Base-by-base conservation (phyloP, 2,113 vertebrate genomes). In the Alosa alosa region DNA sequence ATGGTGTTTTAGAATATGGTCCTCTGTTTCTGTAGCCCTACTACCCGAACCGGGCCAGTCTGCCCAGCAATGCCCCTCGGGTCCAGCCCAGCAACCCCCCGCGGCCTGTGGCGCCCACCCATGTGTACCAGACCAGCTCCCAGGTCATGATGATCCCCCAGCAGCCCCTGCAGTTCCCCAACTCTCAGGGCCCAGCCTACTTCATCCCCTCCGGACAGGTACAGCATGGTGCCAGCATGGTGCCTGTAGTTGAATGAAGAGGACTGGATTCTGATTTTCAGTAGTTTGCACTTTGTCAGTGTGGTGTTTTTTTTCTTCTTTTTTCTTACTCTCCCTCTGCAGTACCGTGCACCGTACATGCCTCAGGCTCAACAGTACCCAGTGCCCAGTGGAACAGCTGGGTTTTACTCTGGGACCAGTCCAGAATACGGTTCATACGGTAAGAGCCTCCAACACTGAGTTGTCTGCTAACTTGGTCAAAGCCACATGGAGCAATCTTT, bases 91-190 rank as follows among this genome's bases (percentile, higher is more conserved):
- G 94, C 94, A 96, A 95, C 57, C 95, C 96, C 60, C 95, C 97
- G 84, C 96, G 97, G 89, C 93, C 97, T 50, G 97, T 97, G 89
- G 96, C 95, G 83, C 95, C 97, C 89, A 84, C 97, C 85, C 98
- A 99, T 89, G 97, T 99, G 89, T 99, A 99, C 95, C 96, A 94
- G 36, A 89, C 96, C 75, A 94, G 94, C 93, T 98, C 98, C 91
- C 98, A 97, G 95, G 97, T 97, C 96, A 98, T 99, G 96, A 98
- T 99, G 97, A 98, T 99, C 91, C 96, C 97, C 88, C 97, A 97
- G 92, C 98, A 97, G 94, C 93, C 91, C 88, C 95, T 98, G 88
- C 95, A 96, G 88, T 98, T 98, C 84, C 88, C 96, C 90, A 92
- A 96, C 90, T 97, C 97, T 92, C 97, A 98, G 94, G 95, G 96